These are phyloP conservation scores for Octomys mimax DNA, from an alignment of 2,797 vertebrate genomes.

Conservation along the genomic window DNA sequence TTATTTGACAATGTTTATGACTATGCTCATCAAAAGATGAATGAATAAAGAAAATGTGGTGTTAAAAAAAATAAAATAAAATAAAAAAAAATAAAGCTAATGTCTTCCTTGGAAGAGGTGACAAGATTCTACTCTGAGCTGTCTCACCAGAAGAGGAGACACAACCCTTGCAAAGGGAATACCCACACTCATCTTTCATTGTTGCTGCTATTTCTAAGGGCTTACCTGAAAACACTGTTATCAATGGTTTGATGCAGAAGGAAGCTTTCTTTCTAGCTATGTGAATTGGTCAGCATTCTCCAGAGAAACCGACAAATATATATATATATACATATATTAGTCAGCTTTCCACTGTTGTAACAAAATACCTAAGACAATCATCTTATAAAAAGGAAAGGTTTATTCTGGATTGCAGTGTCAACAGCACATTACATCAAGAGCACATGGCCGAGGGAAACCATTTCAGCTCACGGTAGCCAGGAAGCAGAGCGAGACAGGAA, in stretches of 20 bases:
- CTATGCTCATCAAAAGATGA: too few species aligned
- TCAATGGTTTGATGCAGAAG: neutral
- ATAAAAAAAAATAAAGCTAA: too few species aligned
- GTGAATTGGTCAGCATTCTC: neutral
- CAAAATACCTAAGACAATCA: neutral
- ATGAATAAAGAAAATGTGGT: too few species aligned
- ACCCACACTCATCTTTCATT: neutral
- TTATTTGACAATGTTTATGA: too few species aligned
- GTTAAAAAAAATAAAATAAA: too few species aligned
- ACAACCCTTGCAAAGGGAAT: neutral
- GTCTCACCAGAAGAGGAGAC: neutral
- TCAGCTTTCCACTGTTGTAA: neutral
- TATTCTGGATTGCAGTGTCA: neutral
- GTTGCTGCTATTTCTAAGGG: neutral
- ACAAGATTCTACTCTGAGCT: neutral
- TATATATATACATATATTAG: neutral
- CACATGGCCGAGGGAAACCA: neutral
- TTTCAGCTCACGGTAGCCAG: neutral
- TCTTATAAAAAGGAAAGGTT: neutral
- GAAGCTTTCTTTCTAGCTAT: neutral
- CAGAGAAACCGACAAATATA: neutral
- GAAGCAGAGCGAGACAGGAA: neutral
- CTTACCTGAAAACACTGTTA: slow-evolving; percentile 28
- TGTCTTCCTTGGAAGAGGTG: neutral
- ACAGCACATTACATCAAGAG: neutral